Conservation (phyloP, 2,113 vertebrate species). For the Oryzias celebensis region DNA sequence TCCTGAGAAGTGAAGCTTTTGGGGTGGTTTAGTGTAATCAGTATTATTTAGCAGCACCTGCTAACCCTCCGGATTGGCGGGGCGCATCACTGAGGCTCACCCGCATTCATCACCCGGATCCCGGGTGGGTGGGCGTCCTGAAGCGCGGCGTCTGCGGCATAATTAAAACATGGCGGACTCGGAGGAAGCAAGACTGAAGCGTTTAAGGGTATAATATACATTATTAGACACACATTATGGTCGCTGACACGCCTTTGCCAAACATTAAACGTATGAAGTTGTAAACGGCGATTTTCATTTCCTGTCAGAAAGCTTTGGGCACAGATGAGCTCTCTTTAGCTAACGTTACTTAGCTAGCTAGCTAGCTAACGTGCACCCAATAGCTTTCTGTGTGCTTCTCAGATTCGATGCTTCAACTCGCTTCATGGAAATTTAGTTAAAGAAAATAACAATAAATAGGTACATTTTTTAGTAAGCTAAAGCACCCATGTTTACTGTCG, state of each 20-base stretch:
- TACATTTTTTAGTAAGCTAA: no score
- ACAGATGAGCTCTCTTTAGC: constrained; percentile 30
- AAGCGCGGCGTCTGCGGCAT: constrained; percentile 59
- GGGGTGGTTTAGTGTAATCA: no score
- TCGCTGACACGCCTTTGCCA: no score
- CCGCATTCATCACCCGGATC: constrained; percentile 18
- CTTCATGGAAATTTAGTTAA: no score
- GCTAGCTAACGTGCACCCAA: background rate
- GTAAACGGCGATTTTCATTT: background rate
- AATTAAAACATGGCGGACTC: constrained; percentile 76
- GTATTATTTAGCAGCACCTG: no score
- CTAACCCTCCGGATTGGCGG: no score
- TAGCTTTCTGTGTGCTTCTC: no score
- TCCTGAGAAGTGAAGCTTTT: no score
- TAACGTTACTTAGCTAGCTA: constrained; percentile 47
- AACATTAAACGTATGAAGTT: no score
- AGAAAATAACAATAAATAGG: no score
- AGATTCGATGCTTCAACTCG: no score
- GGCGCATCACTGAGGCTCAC: background rate
- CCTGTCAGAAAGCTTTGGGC: background rate
- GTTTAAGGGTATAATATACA: constrained; percentile 56
- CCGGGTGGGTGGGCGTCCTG: constrained; percentile 36
- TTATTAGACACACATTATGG: no score
- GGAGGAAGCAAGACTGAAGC: constrained; percentile 66
- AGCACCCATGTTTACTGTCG: rapidly evolving